Percentiles rank a stretch among this genome's conserved stretches.
These are phyloP conservation scores for Trypoxylus dichotomus DNA, from an alignment of 1,140 invertebrate species.

Conservation along the genomic window DNA sequence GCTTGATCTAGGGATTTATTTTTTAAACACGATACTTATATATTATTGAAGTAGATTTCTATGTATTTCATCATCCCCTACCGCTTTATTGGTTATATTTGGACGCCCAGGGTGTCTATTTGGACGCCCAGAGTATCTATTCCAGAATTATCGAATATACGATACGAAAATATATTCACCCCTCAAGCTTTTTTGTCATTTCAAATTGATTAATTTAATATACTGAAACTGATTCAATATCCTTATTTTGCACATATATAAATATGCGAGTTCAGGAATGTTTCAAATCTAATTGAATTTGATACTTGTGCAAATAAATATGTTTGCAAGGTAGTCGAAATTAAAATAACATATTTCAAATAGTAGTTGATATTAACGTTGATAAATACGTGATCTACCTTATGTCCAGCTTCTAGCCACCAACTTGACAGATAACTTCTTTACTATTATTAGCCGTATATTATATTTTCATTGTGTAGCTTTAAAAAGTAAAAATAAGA, in stretches of 20 bases:
- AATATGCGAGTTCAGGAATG: background rate
- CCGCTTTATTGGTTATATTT: constrained; percentile 5
- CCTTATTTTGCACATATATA: background rate
- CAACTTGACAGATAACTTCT: too few relatives aligned
- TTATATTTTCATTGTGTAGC: too few relatives aligned
- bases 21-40: background rate
- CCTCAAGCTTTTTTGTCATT: background rate
- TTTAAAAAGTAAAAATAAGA: too few relatives aligned
- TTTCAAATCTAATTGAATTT: background rate
- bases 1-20: background rate
- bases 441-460: too few relatives aligned
- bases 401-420: too few relatives aligned
- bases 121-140: background rate
- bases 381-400: too few relatives aligned
- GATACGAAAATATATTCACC: constrained; percentile 1
- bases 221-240: background rate
- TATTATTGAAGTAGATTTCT: constrained; percentile 16
- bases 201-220: background rate
- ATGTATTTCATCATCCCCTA: constrained; percentile 1
- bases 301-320: background rate
- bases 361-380: too few relatives aligned
- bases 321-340: too few relatives aligned
- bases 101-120: background rate
- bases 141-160: background rate
- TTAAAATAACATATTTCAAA: too few relatives aligned